phyloP scores from a whole-genome alignment of 2,888 invertebrate genomes.

The Drosophila yooni region DNA sequence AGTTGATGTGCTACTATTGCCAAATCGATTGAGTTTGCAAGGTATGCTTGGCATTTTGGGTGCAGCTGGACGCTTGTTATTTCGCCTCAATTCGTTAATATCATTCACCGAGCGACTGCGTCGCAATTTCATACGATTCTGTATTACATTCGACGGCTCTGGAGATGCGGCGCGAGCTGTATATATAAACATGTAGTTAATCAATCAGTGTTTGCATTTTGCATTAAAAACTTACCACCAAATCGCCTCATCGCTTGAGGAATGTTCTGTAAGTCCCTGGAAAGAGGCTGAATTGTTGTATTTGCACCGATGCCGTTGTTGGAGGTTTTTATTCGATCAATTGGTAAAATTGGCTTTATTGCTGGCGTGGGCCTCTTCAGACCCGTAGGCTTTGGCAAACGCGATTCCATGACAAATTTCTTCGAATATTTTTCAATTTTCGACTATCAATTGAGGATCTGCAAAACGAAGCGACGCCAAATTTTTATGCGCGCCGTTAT shows the following conservation, averaged over 20 bases:
- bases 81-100: conserved; percentile 61
- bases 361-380: conserved; percentile 74
- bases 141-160: conserved; percentile 48
- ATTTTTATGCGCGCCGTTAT: conserved; percentile 62
- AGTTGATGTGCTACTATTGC: conserved; percentile 3
- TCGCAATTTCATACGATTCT: conserved; percentile 68
- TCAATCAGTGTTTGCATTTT: background rate
- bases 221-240: conserved; percentile 62
- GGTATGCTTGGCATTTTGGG: conserved; percentile 79
- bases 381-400: conserved; percentile 85
- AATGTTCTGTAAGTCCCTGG: conserved; percentile 62
- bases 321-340: conserved; percentile 80
- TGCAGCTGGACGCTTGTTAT: conserved; percentile 75
- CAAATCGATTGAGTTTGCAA: conserved; percentile 73
- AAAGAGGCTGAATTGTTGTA: conserved; percentile 44
- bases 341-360: conserved; percentile 79
- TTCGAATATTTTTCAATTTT: background rate
- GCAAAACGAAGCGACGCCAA: conserved; percentile 62
- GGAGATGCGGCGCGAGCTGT: conserved; percentile 81
- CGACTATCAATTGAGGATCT: conserved; percentile 4
- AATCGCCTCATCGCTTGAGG: conserved; percentile 36
- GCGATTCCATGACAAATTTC: conserved; percentile 85
- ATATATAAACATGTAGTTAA: background rate
- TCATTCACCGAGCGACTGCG: conserved; percentile 82
- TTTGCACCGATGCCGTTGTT: conserved; percentile 28